A percentile compares a stretch with the other conserved stretches of the same genome.
Evolutionary conservation across 2,888 invertebrate species (phyloP).

Genomic region (Ornithoptera alexandrae): DNA sequence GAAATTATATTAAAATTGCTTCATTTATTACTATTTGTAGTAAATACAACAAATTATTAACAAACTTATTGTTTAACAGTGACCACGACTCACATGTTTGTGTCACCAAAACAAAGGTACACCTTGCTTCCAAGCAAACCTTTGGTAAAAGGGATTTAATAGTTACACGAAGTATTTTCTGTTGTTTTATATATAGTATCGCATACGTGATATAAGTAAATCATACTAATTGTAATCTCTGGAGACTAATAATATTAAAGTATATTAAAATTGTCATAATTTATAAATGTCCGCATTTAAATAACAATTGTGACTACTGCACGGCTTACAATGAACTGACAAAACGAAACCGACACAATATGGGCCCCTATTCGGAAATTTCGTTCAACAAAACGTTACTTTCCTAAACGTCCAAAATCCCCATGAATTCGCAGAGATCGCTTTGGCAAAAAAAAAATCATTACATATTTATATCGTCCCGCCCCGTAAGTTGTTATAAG

Average conservation of each 20-base stretch:
- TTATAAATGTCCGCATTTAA: neutral
- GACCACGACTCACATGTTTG: too few relatives aligned
- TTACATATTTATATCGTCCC: constrained; percentile 58
- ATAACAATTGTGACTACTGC: neutral
- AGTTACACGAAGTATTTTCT: too few relatives aligned
- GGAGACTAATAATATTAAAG: neutral
- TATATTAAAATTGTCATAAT: neutral
- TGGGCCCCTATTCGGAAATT: constrained; percentile 2
- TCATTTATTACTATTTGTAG: too few relatives aligned
- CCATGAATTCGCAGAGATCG: constrained; percentile 34
- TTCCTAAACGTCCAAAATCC: constrained; percentile 27
- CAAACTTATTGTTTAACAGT: too few relatives aligned
- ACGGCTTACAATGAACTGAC: neutral
- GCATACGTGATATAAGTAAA: too few relatives aligned
- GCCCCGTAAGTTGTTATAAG: constrained; percentile 64
- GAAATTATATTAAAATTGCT: too few relatives aligned
- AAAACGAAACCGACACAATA: neutral
- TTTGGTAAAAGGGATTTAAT: too few relatives aligned
- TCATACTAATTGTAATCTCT: too few relatives aligned
- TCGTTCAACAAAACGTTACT: constrained; percentile 17
- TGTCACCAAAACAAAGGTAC: too few relatives aligned
- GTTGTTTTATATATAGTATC: too few relatives aligned
- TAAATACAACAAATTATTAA: too few relatives aligned
- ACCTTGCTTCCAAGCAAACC: too few relatives aligned
- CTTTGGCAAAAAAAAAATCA: constrained; percentile 47